Evolutionary conservation across 1,140 invertebrate species (phyloP), one percentile per base, ranked within the genome.

Genomic region (Drosophila pectinifera): DNA sequence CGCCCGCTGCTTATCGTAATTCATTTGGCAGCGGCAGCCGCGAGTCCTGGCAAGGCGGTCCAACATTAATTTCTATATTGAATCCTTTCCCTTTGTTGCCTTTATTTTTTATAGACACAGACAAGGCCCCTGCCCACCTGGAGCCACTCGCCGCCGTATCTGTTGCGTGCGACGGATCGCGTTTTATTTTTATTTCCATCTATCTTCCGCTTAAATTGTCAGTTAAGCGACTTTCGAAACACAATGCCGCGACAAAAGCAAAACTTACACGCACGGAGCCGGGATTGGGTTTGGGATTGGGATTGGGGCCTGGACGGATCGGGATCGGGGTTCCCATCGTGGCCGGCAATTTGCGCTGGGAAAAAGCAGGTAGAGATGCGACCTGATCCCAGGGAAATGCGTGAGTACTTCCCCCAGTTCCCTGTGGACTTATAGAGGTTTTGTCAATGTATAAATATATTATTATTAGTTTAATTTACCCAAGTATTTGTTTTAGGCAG

Each of bases 21-120:
- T 86, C 79, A 86, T 86, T 86, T 83, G 72, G 24, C 28, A 31
- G 28, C 28, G 28, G 7, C 28, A 31, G 28, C 76, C 58, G 8
- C 42, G 62, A 38, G 48, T 74, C 61, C 68, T 65, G 28, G 57
- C 18, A 78, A 64, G 79, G 73, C 77, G 77, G 73, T 54, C 34
- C 63, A 55, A 84, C 82, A 86, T 85, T 86, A 86, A 81, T 86
- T 86, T 78, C 68, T 74, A 82, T 88, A 86, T 86, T 88, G 82
- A 86, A 86, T 86, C 83, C 83, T 82, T 86, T 80, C 5, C 46
- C 11, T 18, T 0, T 31, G 1, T 34, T 7, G 13, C 1, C 7
- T 13, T 16, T 51, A 20, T 14, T 45, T 38, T 68, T 51, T 51
- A 54, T 51, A 34, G 45, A 63, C 24, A 26, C 62, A 51, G 43